Conservation (phyloP, 1,140 invertebrate species). For the Rhynchophorus ferrugineus region DNA sequence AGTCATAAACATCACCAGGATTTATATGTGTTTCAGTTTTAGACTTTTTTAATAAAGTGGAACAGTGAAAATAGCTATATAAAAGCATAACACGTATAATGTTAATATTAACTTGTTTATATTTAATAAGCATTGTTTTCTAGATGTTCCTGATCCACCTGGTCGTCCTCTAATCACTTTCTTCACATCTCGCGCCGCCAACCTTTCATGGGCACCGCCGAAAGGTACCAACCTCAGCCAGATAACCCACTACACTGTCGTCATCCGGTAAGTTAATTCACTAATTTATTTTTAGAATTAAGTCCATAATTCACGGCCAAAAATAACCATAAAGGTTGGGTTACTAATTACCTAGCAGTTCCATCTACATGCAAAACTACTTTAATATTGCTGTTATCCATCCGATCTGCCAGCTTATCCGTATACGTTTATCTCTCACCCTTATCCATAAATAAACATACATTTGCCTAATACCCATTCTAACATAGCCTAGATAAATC, state of each 20-base stretch:
- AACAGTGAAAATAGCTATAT: too few relatives aligned
- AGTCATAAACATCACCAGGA: too few relatives aligned
- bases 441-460: not conserved
- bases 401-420: not conserved
- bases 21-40: too few relatives aligned
- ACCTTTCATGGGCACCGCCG: constrained; percentile 67
- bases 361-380: not conserved
- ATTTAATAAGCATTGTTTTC: too few relatives aligned
- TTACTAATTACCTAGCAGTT: not conserved
- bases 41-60: too few relatives aligned
- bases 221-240: constrained; percentile 61
- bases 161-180: constrained; percentile 62
- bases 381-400: not conserved
- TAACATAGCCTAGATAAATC: not conserved
- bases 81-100: too few relatives aligned
- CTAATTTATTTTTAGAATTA: not conserved
- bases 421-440: not conserved
- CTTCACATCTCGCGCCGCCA: constrained; percentile 66
- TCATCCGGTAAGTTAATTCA: constrained; percentile 55
- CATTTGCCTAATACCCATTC: not conserved
- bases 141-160: constrained; percentile 64
- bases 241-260: constrained; percentile 65
- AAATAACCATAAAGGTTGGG: not conserved
- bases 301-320: not conserved
- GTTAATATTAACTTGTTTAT: too few relatives aligned